Percentiles rank a stretch among this genome's conserved stretches.
phyloP scores from a whole-genome alignment of 2,797 vertebrate genomes.

The Myripristis jacobus region DNA sequence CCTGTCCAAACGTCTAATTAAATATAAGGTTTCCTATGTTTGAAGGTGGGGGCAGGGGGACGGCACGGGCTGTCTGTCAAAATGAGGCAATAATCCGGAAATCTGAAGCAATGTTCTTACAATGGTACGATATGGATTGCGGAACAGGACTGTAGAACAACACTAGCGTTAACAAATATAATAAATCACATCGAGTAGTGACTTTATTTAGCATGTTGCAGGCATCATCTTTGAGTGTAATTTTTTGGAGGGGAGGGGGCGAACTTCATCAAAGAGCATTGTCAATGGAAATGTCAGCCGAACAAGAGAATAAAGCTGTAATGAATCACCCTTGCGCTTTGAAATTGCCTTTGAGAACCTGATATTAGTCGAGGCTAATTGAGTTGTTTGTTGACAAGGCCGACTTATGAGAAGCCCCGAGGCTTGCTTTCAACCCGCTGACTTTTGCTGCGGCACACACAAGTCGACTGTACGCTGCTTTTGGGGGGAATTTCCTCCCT shows the following conservation, averaged over 20 bases:
- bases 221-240: constrained; percentile 2
- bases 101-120: background rate
- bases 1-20: no score
- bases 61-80: background rate
- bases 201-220: background rate
- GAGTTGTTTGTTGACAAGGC: constrained; percentile 41
- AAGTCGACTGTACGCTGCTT: background rate
- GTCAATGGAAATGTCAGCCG: background rate
- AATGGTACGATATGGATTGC: background rate
- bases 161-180: no score
- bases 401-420: constrained; percentile 7
- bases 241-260: background rate
- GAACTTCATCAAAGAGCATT: constrained; percentile 35
- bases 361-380: constrained; percentile 37
- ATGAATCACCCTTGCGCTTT: constrained; percentile 27
- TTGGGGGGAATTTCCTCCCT: constrained; percentile 10
- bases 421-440: constrained; percentile 26
- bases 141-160: background rate
- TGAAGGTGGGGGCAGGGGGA: background rate
- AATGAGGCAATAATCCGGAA: background rate
- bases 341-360: constrained; percentile 62
- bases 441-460: constrained; percentile 31
- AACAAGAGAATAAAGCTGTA: constrained; percentile 19
- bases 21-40: no score
- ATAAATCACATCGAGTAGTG: no score